Percentiles rank a stretch among this genome's conserved stretches.
phyloP scores from a whole-genome alignment of 92 coral and sea anemone genomes.

The Epizoanthus ramosus region DNA sequence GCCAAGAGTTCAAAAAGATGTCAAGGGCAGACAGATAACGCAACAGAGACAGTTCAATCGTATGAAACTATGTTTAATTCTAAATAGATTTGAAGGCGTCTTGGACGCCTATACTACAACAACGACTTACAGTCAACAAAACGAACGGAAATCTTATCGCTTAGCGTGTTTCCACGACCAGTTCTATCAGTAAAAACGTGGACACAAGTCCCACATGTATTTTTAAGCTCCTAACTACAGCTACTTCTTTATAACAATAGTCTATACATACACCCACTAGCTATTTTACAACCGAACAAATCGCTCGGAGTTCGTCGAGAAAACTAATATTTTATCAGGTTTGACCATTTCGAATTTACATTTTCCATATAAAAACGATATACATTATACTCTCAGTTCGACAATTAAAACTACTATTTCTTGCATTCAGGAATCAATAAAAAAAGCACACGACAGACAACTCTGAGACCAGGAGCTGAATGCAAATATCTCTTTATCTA shows the following conservation, averaged over 20 bases:
- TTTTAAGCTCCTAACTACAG: constrained; percentile 34
- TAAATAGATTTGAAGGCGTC: constrained; percentile 35
- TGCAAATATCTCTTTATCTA: not conserved
- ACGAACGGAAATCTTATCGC: constrained; percentile 19
- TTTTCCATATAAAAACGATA: constrained; percentile 39
- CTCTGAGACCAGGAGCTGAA: constrained; percentile 1
- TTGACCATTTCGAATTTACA: constrained; percentile 48
- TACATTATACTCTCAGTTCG: constrained; percentile 24
- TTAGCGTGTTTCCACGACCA: constrained; percentile 40
- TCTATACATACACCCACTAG: constrained; percentile 33
- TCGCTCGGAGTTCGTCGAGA: constrained; percentile 26
- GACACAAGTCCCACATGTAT: constrained; percentile 33
- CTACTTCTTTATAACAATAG: constrained; percentile 11
- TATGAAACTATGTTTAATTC: constrained; percentile 47
- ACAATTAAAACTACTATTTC: constrained; percentile 31
- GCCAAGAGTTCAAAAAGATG: not conserved
- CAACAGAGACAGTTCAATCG: constrained; percentile 16
- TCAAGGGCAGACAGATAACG: not conserved
- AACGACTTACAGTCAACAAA: constrained; percentile 29
- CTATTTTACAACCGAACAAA: constrained; percentile 28
- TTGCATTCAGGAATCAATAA: constrained; percentile 5
- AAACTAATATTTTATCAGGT: constrained; percentile 38
- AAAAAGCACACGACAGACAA: constrained; percentile 24
- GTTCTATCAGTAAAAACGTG: constrained; percentile 31
- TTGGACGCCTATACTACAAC: constrained; percentile 32